Evolutionary conservation across 2,113 vertebrate species (phyloP), one percentile per base, ranked within the genome.

Genomic region (Rana temporaria): DNA sequence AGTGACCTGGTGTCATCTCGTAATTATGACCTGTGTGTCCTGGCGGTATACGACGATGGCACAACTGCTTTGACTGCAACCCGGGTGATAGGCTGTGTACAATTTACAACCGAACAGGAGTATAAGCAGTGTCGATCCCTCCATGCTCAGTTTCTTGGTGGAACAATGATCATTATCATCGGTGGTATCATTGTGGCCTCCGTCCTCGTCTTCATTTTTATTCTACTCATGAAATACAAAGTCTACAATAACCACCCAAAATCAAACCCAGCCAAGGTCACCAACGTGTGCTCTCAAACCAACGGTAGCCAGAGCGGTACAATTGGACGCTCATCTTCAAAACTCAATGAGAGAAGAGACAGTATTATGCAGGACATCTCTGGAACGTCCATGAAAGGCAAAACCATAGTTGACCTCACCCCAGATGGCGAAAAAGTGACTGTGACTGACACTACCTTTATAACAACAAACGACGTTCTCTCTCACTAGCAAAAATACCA

Each of bases 81-180:
- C 0, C 88, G 94, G 0, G 93, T 91, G 0, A 85, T 98, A 32
- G 97, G 97, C 42, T 99, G 97, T 0, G 82, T 93, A 81, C 74
- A 87, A 12, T 99, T 98, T 85, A 92, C 94, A 17, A 99, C 96
- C 0, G 94, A 93, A 53, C 92, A 95, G 0, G 94, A 95, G 1
- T 92, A 91, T 88, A 93, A 89, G 79, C 96, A 95, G 2, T 98
- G 96, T 82, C 92, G 95, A 0, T 94, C 94, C 0, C 90, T 97
- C 0, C 97, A 94, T 7, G 95, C 96, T 0, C 97, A 98, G 79
- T 96, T 99, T 78, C 90, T 97, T 6, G 97, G 97, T 0, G 97
- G 97, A 0, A 99, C 97, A 5, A 97, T 99, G 95, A 98, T 99
- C 90, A 98, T 99, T 87, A 96, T 97, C 34, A 95, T 98, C 0